phyloP scores from a whole-genome alignment of 2,888 invertebrate species.

The Drosophila pullipes region DNA sequence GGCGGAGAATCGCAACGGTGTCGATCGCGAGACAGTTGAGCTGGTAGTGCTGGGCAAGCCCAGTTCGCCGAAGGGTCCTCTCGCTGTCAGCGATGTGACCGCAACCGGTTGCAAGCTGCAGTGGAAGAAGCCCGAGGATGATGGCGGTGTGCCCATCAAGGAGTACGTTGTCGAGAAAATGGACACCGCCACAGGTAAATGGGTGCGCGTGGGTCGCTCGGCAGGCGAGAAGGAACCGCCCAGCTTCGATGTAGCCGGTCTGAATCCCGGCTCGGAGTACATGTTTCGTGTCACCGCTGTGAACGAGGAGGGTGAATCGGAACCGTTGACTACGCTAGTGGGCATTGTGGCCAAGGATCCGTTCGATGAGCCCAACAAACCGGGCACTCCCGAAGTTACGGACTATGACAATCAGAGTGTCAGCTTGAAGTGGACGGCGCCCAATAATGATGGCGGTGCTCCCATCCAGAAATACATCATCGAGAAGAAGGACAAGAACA shows the following conservation, averaged over 20 bases:
- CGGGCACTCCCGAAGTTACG: slow-evolving; percentile 94
- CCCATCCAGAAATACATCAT: slow-evolving; percentile 98
- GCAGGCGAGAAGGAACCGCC: slow-evolving; percentile 94
- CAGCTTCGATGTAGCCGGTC: slow-evolving; percentile 89
- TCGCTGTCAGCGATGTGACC: slow-evolving; percentile 95
- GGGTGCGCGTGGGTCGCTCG: slow-evolving; percentile 87
- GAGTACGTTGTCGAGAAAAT: slow-evolving; percentile 98
- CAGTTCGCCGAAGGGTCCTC: slow-evolving; percentile 92
- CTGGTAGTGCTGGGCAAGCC: slow-evolving; percentile 95
- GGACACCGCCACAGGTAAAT: slow-evolving; percentile 95
- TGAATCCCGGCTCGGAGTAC: slow-evolving; percentile 98
- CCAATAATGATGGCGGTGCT: slow-evolving; percentile 97
- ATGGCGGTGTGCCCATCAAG: slow-evolving; percentile 97
- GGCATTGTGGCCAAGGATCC: slow-evolving; percentile 99
- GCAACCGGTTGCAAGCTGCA: slow-evolving; percentile 96
- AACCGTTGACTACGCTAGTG: slow-evolving; percentile 96
- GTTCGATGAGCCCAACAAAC: slow-evolving; percentile 97
- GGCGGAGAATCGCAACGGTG: slow-evolving; percentile 96
- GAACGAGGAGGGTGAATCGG: slow-evolving; percentile 99
- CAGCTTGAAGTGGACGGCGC: slow-evolving; percentile 96
- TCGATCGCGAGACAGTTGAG: slow-evolving; percentile 88
- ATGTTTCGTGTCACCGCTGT: slow-evolving; percentile 99
- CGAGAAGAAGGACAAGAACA: slow-evolving; percentile 96
- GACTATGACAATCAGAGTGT: slow-evolving; percentile 99
- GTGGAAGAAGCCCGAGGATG: slow-evolving; percentile 98